These are phyloP conservation scores for Molossus alvarezi DNA, from an alignment of 2,797 vertebrate genomes.

Conservation along the genomic window DNA sequence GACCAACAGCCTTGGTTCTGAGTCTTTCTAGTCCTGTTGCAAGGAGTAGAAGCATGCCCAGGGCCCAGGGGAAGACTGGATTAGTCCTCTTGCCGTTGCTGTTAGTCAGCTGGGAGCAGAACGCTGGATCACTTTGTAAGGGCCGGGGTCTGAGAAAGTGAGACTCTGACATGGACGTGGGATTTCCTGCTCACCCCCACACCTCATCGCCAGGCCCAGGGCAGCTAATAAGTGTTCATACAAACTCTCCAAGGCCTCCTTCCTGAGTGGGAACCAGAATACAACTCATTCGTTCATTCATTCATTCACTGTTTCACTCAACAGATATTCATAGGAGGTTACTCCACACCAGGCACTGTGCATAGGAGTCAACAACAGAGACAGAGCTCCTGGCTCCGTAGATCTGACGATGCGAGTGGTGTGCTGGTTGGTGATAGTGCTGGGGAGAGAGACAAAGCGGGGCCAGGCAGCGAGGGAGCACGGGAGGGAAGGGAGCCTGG, in stretches of 20 bases:
- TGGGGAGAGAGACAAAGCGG: background rate
- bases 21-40: background rate
- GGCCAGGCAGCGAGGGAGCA: background rate
- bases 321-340: background rate
- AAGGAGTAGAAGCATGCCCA: background rate
- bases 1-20: background rate
- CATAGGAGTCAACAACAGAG: background rate
- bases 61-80: background rate
- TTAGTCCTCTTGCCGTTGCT: too few relatives aligned
- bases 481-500: too few relatives aligned
- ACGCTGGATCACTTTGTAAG: background rate
- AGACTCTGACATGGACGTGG: background rate
- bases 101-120: background rate
- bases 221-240: background rate
- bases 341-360: background rate
- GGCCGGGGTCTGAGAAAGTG: background rate
- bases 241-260: slow-evolving; percentile 8
- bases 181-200: background rate
- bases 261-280: background rate
- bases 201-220: background rate
- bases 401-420: background rate
- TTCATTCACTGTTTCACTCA: background rate
- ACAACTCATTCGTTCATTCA: background rate
- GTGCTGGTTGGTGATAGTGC: fast-evolving
- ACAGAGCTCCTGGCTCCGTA: background rate